phyloP scores from a whole-genome alignment of 2,888 invertebrate species.

The Drosophila robusta region DNA sequence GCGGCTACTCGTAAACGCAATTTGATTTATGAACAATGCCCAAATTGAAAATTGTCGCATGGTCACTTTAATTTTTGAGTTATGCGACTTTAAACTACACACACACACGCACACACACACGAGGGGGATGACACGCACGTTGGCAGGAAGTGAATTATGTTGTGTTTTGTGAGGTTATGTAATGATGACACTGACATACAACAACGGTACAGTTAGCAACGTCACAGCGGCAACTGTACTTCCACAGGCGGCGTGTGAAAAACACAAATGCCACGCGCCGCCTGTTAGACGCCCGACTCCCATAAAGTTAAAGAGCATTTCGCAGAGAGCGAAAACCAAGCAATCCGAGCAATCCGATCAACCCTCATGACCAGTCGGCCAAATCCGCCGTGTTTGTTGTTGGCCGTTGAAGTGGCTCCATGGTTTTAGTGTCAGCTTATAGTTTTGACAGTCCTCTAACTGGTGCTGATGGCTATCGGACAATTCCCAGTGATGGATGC shows the following conservation, averaged over 20 bases:
- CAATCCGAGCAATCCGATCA: constrained; percentile 47
- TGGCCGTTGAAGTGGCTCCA: constrained; percentile 70
- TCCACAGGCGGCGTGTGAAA: constrained; percentile 70
- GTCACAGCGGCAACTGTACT: constrained; percentile 75
- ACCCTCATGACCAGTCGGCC: constrained; percentile 55
- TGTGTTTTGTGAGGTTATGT: constrained; percentile 79
- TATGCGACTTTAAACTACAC: constrained; percentile 80
- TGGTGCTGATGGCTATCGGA: constrained; percentile 55
- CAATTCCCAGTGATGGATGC: constrained; percentile 41
- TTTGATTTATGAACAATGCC: constrained; percentile 75
- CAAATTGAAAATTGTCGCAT: constrained; percentile 83
- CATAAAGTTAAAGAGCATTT: constrained; percentile 71
- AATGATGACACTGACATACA: constrained; percentile 61
- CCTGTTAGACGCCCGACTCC: constrained; percentile 58
- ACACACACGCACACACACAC: constrained; percentile 6
- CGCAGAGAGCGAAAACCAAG: constrained; percentile 1
- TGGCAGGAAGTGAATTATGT: constrained; percentile 82
- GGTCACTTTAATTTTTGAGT: constrained; percentile 84
- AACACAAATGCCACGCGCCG: constrained; percentile 68
- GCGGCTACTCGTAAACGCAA: constrained; percentile 69
- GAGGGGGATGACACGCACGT: constrained; percentile 59
- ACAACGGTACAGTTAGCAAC: constrained; percentile 34
- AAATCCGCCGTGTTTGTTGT: constrained; percentile 22
- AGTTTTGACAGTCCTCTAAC: constrained; percentile 70
- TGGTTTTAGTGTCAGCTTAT: constrained; percentile 77